Conservation (phyloP, 2,113 vertebrate genomes). For the Epinephelus fuscoguttatus region DNA sequence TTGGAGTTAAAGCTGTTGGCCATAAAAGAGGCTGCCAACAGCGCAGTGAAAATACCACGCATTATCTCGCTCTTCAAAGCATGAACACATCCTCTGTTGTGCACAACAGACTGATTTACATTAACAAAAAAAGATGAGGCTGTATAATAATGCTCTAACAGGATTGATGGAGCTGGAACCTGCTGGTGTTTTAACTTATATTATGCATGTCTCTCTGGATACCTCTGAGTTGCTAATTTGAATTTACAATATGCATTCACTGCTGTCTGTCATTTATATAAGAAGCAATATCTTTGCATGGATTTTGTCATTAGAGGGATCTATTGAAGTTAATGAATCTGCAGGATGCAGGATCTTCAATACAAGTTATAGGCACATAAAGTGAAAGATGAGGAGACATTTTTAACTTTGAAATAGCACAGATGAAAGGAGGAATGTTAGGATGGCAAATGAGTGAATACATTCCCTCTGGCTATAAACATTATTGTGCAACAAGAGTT, state of each 20-base stretch:
- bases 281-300: background rate
- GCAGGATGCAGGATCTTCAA: background rate
- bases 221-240: slow-evolving; percentile 34
- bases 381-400: background rate
- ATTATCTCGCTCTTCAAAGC: slow-evolving; percentile 54
- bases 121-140: slow-evolving; percentile 32
- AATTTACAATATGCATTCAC: slow-evolving; percentile 18
- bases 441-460: background rate
- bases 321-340: background rate
- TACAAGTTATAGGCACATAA: background rate
- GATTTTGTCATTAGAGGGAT: background rate
- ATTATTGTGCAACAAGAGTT: background rate
- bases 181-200: slow-evolving; percentile 17
- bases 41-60: slow-evolving; percentile 16
- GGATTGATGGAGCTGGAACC: slow-evolving; percentile 7
- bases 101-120: slow-evolving; percentile 47
- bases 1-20: slow-evolving; percentile 21
- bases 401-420: slow-evolving; percentile 8
- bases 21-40: slow-evolving; percentile 34
- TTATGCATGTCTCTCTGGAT: slow-evolving; percentile 11
- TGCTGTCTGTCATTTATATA: slow-evolving; percentile 2
- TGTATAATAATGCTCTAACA: slow-evolving; percentile 8
- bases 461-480: background rate
- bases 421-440: background rate
- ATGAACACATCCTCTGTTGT: slow-evolving; percentile 31